phyloP scores from a whole-genome alignment of 2,113 vertebrate genomes.

The Sterrhoptilus dennistouni region DNA sequence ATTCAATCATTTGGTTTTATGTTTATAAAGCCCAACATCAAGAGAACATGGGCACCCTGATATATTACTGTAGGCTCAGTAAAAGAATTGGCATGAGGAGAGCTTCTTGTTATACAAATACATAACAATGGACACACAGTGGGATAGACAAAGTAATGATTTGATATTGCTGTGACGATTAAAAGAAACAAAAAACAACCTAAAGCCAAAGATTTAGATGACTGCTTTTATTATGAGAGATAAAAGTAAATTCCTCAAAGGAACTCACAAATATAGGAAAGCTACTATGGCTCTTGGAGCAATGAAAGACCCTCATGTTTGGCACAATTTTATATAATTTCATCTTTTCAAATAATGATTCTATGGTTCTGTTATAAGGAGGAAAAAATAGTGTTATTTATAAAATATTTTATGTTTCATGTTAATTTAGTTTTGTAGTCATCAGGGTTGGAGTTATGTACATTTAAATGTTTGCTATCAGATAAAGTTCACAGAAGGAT shows the following conservation, averaged over 20 bases:
- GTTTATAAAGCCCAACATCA: neutral
- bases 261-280: neutral
- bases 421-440: neutral
- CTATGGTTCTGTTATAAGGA: neutral
- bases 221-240: neutral
- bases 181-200: neutral
- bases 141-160: neutral
- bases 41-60: neutral
- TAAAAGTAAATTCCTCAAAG: conserved; percentile 2
- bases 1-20: neutral
- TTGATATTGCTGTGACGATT: neutral
- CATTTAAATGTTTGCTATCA: neutral
- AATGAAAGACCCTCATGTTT: neutral
- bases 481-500: neutral
- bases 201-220: neutral
- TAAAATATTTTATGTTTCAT: neutral
- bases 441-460: neutral
- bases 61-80: neutral
- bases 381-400: neutral
- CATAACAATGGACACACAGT: neutral
- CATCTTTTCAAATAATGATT: neutral
- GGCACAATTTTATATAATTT: neutral
- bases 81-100: neutral
- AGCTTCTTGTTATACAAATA: neutral
- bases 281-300: neutral